Percentiles rank a stretch among this genome's conserved stretches.
Conservation (phyloP, 2,888 invertebrate species). For the Diogma glabrata region DNA sequence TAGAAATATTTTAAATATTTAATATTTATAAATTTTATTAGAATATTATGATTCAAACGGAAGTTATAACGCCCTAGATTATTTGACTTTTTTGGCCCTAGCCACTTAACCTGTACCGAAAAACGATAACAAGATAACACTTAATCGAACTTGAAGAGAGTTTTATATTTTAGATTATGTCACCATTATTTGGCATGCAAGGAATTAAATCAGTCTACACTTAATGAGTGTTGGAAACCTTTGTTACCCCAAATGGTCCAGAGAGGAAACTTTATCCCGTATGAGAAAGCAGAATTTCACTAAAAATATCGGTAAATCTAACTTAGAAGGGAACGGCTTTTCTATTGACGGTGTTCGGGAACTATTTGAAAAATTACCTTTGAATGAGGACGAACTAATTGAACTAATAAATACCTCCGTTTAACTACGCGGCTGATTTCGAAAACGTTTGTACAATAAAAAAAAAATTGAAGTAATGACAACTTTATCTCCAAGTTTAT, state of each 20-base stretch:
- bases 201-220: background rate
- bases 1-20: too few relatives aligned
- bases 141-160: background rate
- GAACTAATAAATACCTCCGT: constrained; percentile 9
- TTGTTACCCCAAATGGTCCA: background rate
- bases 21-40: too few relatives aligned
- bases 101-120: too few relatives aligned
- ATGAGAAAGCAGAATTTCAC: background rate
- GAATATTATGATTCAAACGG: too few relatives aligned
- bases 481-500: too few relatives aligned
- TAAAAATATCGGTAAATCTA: too few relatives aligned
- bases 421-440: constrained; percentile 3
- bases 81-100: too few relatives aligned
- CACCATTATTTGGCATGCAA: background rate
- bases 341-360: constrained; percentile 1
- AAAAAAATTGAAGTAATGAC: too few relatives aligned
- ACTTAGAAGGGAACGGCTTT: background rate
- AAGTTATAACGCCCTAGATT: too few relatives aligned
- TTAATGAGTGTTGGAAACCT: background rate
- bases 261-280: background rate
- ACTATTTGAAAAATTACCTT: constrained; percentile 2
- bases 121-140: background rate
- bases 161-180: too few relatives aligned
- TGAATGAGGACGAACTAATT: constrained; percentile 10
- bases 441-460: too few relatives aligned